Evolutionary conservation across 1,140 invertebrate genomes (phyloP), one percentile per base, ranked within the genome.

Genomic region (Melitaea cinxia): DNA sequence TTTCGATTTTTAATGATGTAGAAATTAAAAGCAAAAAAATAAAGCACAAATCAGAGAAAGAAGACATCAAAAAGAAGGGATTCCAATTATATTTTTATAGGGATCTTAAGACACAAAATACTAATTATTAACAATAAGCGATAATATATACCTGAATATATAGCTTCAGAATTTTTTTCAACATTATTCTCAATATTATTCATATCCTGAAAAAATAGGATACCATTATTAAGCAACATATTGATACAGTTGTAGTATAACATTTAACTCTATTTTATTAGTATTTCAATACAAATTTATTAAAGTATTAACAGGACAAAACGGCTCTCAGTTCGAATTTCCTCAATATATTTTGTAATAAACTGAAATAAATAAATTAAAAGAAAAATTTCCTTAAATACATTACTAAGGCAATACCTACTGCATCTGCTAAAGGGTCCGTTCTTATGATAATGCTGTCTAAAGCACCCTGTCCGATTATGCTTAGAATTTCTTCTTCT

Each of bases 81-180:
- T n/a, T n/a, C n/a, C n/a, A n/a, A n/a, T n/a, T n/a, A n/a, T n/a
- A 4, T n/a, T n/a, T n/a, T n/a, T n/a, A n/a, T n/a, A 30, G 4
- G 28, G 9, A 30, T 9, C 4, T 30, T 30, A 9, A 4, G 28
- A 30, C 28, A 30, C 28, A 9, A 30, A 9, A 30, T 4, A 33
- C 30, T 4, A 33, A 33, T 6, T 33, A 33, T 6, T 33, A 6
- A 33, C 12, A 6, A 4, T 28, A 28, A 28, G 7, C 26, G 19
- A 24, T 47, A 47, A 12, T 21, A 23, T 47, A 23, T 47, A 47
- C 42, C 42, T 47, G 42, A 23, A 23, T 23, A 47, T n/a, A n/a
- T 19, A 47, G 19, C 19, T 12, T 12, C 12, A 23, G 19, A 47
- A 47, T 47, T 47, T 12, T 23, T 47, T 47, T 47, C 19, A 1